Percentiles rank a stretch among this genome's conserved stretches.
Evolutionary conservation across 2,797 vertebrate genomes (phyloP).

Genomic region (Nannoperca obscura): DNA sequence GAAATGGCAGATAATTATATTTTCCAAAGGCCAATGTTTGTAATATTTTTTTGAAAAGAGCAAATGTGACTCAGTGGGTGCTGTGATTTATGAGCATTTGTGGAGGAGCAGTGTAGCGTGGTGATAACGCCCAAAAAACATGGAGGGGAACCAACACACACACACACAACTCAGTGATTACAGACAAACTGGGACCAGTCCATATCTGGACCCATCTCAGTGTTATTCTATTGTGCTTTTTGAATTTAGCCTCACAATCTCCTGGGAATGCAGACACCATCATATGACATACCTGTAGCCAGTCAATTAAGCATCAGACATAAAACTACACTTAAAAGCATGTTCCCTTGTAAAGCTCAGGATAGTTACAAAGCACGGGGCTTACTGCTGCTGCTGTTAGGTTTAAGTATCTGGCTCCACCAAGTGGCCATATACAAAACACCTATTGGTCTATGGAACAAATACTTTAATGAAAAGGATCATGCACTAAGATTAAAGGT

Average conservation of each 20-base stretch:
- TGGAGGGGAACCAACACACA: slow-evolving; percentile 30
- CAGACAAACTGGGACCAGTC: slow-evolving; percentile 12
- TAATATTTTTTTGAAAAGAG: slow-evolving; percentile 84
- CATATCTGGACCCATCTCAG: neutral
- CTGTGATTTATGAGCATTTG: slow-evolving; percentile 73
- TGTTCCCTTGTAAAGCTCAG: neutral
- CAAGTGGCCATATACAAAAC: slow-evolving; percentile 57
- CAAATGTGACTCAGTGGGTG: slow-evolving; percentile 72
- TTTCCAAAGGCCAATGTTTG: slow-evolving; percentile 81
- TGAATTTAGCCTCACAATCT: neutral
- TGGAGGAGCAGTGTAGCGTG: slow-evolving; percentile 48
- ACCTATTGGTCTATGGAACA: neutral
- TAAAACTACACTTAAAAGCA: slow-evolving; percentile 14
- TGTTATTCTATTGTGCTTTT: neutral
- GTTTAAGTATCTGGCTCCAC: slow-evolving; percentile 74
- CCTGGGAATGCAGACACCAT: slow-evolving; percentile 22
- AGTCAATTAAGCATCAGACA: slow-evolving; percentile 11
- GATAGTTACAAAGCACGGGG: neutral
- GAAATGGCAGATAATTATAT: slow-evolving; percentile 80
- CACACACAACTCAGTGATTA: slow-evolving; percentile 36
- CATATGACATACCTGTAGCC: slow-evolving; percentile 20
- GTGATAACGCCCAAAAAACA: slow-evolving; percentile 44
- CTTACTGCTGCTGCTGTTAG: neutral
- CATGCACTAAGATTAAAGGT: neutral
- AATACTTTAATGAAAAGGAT: neutral